Base-by-base conservation (phyloP, 2,888 invertebrate species). In the Sussaba pulchella region DNA sequence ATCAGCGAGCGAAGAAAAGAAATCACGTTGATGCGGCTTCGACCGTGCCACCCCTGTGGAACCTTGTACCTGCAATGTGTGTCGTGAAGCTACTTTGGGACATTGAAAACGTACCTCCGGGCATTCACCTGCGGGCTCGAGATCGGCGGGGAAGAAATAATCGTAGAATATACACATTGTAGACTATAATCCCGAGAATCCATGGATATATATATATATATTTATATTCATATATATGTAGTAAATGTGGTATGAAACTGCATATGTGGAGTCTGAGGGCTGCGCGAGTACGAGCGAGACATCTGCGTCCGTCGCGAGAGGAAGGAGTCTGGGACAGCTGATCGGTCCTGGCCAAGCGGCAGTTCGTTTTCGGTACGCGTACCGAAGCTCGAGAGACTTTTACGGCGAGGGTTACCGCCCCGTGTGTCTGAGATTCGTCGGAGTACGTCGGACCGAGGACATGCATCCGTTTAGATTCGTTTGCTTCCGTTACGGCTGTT, bases 321-420 rank as follows among this genome's bases (percentile, higher is more conserved):
- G 82, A 52, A 67, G 71, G 52, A 66, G 41, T 19, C 45, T 71
- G 73, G 84, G 85, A 86, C 88, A 89, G 89, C 87, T 89, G 88
- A 88, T 87, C 85, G 81, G 10, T n/a, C 14, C 31, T 36, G 52
- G 47, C 52, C 10, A 54, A 82, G 85, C 87, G 85, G 21, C 84
- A 86, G 85, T 86, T 88, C 84, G 17, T 9, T 64, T 12, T 45
- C 39, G 41, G n/a, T 39, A 57, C 41, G 21, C 2, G 24, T 52
- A 52, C 86, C 83, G 85, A 86, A 85, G 82, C 82, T 19, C 21
- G 39, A 72, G 50, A 31, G 70, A 70, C 17, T 54, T 54, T 69
- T 54, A 41, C 50, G 50, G 8, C 2, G 14, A 57, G 14, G 31
- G 31, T 9, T n/a, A 31, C 31, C 31, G 17, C 52, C 24, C 24